Base-by-base conservation (phyloP, 1,140 invertebrate genomes). In the Apis florea region DNA sequence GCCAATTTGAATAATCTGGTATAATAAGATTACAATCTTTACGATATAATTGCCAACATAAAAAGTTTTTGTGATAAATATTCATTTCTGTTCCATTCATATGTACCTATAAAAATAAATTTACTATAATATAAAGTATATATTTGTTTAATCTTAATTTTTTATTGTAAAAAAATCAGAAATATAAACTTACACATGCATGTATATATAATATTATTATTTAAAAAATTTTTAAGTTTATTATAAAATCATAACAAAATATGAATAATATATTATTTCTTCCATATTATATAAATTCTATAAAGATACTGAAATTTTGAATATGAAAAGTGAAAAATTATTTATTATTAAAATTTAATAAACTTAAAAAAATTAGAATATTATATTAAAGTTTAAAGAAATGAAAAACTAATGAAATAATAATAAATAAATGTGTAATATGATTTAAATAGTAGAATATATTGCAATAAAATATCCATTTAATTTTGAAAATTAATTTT, bases 31-130 rank as follows among this genome's bases (percentile, higher is more conserved):
- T 83, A 24, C 63, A 78, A 51, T 87, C 79, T 40, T 85, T 85
- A 17, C 93, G 93, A 91, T 97, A 96, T 87, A 97, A 96, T 90
- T 95, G 96, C 97, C 97, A 98, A 31, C 95, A 94, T 61, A 97
- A 92, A 93, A 97, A 96, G 75, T 95, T 95, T 92, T 95, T 93
- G 83, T 97, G 97, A 92, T 96, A 97, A 64, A 94, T 90, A 93
- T 97, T 97, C 91, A 96, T 95, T 83, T 92, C 90, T 58, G 92
- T 89, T 68, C 90, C 90, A 67, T 94, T 92, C 61, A 90, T 89
- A 69, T 90, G 85, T 72, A 90, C 91, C 94, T 95, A 85, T n/a
- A 82, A 82, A 64, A 31, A 79, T 49, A 31, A 53, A 26, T 66
- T 26, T 66, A 59, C 1, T 61, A n/a, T n/a, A n/a, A n/a, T 72